Evolutionary conservation across 2,797 vertebrate genomes (phyloP).

Genomic region (Sphenopsis melanotis): DNA sequence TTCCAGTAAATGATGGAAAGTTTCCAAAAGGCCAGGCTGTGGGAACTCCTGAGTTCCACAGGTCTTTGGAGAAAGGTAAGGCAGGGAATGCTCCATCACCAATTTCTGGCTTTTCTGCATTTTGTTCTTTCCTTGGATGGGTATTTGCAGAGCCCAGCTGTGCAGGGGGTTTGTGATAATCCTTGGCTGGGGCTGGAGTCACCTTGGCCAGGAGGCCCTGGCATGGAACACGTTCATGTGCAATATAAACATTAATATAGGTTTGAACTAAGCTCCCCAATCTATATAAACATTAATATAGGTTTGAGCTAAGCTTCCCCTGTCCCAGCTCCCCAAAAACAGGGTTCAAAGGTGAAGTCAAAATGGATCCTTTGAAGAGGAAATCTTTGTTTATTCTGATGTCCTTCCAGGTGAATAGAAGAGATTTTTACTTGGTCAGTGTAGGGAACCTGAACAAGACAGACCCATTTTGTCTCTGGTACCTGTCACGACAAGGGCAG

Average conservation of each 20-base stretch:
- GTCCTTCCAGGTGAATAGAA: neutral
- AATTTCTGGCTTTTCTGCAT: neutral
- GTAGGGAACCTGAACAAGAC: neutral
- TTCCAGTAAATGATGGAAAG: neutral
- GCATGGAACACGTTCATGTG: rapidly evolving
- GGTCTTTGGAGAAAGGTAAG: neutral
- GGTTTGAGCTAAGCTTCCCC: rapidly evolving
- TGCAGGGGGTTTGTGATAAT: neutral
- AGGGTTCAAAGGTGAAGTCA: neutral
- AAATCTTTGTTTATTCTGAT: neutral
- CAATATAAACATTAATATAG: rapidly evolving
- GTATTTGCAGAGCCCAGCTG: neutral
- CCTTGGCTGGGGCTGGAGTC: neutral
- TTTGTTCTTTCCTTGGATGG: neutral
- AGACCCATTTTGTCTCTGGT: neutral
- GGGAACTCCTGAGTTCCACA: neutral
- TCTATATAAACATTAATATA: rapidly evolving
- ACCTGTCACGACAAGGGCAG: neutral
- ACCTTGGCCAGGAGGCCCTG: neutral
- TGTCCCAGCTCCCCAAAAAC: neutral
- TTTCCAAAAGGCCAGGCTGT: neutral
- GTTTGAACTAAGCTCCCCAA: rapidly evolving
- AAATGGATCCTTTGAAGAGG: neutral
- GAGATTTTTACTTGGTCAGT: neutral
- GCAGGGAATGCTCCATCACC: neutral